phyloP scores from a whole-genome alignment of 2,888 invertebrate genomes.

The Sthenelais limicola region DNA sequence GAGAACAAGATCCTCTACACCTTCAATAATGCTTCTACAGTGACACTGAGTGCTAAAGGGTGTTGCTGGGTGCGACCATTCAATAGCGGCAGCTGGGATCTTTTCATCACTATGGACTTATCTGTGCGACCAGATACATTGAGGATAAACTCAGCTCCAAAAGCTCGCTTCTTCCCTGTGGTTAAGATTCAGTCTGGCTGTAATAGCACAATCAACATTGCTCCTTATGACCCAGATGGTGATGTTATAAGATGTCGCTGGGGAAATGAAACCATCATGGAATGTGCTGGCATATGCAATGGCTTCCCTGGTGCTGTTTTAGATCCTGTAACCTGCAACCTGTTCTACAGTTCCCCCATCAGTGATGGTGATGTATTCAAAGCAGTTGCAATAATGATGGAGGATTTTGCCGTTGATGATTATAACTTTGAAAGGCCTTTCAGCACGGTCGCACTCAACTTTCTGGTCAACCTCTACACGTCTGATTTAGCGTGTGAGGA shows the following conservation, averaged over 20 bases:
- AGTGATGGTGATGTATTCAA: neutral
- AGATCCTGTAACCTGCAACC: neutral
- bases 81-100: neutral
- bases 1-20: neutral
- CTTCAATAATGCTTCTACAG: constrained; percentile 5
- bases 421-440: neutral
- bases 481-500: neutral
- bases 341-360: neutral
- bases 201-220: constrained; percentile 4
- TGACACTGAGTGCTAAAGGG: constrained; percentile 19
- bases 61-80: constrained; percentile 16
- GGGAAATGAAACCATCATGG: constrained; percentile 5
- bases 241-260: constrained; percentile 12
- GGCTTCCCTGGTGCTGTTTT: constrained; percentile 25
- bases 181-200: constrained; percentile 5
- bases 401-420: neutral
- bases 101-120: neutral
- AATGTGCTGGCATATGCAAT: constrained; percentile 23
- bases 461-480: neutral
- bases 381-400: constrained; percentile 22
- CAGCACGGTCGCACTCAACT: constrained; percentile 18
- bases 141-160: neutral
- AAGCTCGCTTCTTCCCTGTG: constrained; percentile 7
- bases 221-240: constrained; percentile 23
- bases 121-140: neutral